Evolutionary conservation across 2,113 vertebrate genomes (phyloP).

Genomic region (Steatornis caripensis): DNA sequence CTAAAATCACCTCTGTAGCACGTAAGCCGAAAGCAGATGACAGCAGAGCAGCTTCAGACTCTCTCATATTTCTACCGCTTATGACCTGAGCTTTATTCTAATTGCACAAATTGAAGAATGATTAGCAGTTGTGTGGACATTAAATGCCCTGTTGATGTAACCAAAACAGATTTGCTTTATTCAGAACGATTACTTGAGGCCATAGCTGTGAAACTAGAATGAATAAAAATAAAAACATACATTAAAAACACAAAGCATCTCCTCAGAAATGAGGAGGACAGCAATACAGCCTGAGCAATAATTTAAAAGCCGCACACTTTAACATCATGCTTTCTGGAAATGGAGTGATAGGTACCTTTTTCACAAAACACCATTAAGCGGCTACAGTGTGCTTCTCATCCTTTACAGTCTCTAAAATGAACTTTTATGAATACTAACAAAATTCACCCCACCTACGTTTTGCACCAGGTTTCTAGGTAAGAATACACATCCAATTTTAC

Average conservation of each 20-base stretch:
- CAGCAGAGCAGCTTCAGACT: neutral
- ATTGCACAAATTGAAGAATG: conserved; percentile 34
- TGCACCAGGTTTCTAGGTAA: neutral
- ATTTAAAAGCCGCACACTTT: neutral
- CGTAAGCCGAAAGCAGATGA: neutral
- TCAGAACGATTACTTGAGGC: conserved; percentile 17
- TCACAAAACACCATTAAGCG: neutral
- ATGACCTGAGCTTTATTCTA: conserved; percentile 2
- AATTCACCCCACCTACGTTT: neutral
- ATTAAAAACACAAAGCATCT: conserved; percentile 3
- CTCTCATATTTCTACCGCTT: conserved; percentile 1
- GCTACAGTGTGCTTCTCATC: neutral
- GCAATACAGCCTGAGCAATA: neutral
- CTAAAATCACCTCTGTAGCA: neutral
- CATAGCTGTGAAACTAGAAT: neutral
- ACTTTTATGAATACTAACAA: neutral
- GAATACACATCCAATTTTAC: neutral
- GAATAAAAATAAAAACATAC: conserved; percentile 25
- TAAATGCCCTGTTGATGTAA: conserved; percentile 19
- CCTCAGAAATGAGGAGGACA: neutral
- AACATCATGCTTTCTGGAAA: neutral
- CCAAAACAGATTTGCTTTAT: conserved; percentile 8
- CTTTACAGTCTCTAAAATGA: neutral
- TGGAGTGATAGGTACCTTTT: neutral
- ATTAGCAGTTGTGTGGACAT: conserved; percentile 38